phyloP scores from a whole-genome alignment of 2,888 invertebrate genomes.

The Nebria brevicollis region DNA sequence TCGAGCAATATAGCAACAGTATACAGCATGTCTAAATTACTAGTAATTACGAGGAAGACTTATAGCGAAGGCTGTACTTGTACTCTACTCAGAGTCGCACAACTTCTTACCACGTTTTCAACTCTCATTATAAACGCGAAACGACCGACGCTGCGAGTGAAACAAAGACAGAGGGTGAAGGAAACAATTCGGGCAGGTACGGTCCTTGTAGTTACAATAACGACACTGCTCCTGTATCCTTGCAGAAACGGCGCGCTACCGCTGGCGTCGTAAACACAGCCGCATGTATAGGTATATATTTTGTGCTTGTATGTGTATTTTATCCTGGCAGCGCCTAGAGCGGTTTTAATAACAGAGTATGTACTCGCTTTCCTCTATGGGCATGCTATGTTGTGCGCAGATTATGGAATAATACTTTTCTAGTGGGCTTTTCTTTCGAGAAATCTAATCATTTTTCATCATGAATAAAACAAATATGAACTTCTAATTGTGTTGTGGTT shows the following conservation, averaged over 20 bases:
- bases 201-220: constrained; percentile 15
- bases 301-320: neutral
- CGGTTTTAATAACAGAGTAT: constrained; percentile 45
- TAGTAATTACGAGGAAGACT: constrained; percentile 40
- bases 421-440: constrained; percentile 25
- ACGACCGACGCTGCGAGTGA: neutral
- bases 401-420: constrained; percentile 44
- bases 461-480: neutral
- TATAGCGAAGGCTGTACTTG: constrained; percentile 26
- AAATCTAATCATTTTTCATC: constrained; percentile 31
- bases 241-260: neutral
- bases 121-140: constrained; percentile 20
- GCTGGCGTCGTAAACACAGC: constrained; percentile 15
- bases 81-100: constrained; percentile 26
- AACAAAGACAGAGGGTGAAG: neutral
- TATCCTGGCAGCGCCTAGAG: constrained; percentile 29
- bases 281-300: neutral
- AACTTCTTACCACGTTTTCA: constrained; percentile 19
- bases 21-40: constrained; percentile 35
- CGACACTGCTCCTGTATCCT: neutral
- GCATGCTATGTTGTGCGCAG: constrained; percentile 40
- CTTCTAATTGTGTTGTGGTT: neutral
- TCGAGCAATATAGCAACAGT: constrained; percentile 33
- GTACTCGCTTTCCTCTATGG: constrained; percentile 36
- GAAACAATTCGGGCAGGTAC: constrained; percentile 17